A percentile compares a stretch with the other conserved stretches of the same genome.
These are phyloP conservation scores for Diarsia rubi DNA, from an alignment of 2,888 invertebrate genomes.

Conservation along the genomic window DNA sequence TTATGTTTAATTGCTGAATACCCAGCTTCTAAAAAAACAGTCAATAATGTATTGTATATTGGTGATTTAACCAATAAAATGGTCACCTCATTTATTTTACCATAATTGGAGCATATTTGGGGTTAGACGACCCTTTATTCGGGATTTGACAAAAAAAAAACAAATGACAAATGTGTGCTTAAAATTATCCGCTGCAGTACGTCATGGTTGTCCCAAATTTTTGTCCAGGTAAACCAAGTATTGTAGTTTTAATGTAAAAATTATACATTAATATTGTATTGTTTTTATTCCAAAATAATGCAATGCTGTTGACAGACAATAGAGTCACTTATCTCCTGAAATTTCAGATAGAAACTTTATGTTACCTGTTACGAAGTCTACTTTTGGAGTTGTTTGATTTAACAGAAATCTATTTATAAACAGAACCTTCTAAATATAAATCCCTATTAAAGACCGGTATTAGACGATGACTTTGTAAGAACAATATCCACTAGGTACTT, in stretches of 20 bases:
- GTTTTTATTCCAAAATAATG: slow-evolving; percentile 19
- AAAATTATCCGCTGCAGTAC: neutral
- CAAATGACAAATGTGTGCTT: too few relatives aligned
- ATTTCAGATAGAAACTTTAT: neutral
- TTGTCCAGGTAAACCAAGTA: slow-evolving; percentile 5
- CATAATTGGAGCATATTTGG: neutral
- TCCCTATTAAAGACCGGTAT: too few relatives aligned
- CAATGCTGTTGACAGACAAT: slow-evolving; percentile 6
- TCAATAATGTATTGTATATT: neutral
- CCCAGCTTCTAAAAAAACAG: neutral
- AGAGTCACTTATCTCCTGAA: neutral
- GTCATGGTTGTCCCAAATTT: neutral
- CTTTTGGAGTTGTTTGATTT: neutral
- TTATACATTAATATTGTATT: neutral
- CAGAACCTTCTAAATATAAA: neutral
- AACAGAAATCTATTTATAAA: neutral
- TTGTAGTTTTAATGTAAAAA: neutral
- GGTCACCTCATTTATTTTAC: neutral
- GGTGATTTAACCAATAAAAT: too few relatives aligned
- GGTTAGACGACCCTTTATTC: too few relatives aligned
- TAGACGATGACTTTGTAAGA: too few relatives aligned
- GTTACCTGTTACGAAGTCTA: neutral
- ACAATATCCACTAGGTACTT: too few relatives aligned
- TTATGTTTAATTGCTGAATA: neutral
- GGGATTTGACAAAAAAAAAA: neutral